These are phyloP conservation scores for Gymnothorax javanicus DNA, from an alignment of 2,797 vertebrate genomes.

Conservation along the genomic window DNA sequence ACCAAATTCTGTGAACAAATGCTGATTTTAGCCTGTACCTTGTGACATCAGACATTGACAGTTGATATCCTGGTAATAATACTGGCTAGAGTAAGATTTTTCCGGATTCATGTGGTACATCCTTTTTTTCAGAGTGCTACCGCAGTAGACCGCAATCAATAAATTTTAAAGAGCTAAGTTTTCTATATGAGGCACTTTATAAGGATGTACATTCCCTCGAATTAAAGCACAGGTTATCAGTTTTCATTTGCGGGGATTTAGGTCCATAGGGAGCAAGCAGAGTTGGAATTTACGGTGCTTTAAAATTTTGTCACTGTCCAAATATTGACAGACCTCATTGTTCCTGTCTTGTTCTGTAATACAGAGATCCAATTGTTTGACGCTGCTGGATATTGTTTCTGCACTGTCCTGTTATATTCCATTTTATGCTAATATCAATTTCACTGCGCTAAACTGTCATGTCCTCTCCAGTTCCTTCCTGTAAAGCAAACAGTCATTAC, in stretches of 20 bases:
- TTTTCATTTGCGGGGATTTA: no score
- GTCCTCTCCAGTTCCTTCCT: conserved; percentile 67
- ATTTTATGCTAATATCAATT: neutral
- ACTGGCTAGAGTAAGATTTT: neutral
- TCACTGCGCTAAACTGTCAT: neutral
- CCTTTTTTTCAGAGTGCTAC: neutral
- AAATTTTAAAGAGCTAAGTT: no score
- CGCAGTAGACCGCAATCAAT: no score
- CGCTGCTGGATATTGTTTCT: neutral
- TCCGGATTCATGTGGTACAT: neutral
- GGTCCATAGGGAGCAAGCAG: no score
- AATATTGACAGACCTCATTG: no score
- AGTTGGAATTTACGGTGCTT: no score
- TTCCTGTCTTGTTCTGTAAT: neutral
- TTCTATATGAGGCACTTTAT: neutral
- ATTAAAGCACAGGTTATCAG: no score
- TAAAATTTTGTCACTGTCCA: no score
- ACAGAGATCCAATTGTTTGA: neutral
- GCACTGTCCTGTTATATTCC: neutral
- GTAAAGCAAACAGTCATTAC: conserved; percentile 74
- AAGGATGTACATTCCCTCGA: neutral
- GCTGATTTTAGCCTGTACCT: neutral
- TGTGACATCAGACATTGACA: neutral
- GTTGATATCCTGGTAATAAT: neutral
- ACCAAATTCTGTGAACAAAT: neutral